Percentiles rank a stretch among this genome's conserved stretches.
Evolutionary conservation across 2,888 invertebrate genomes (phyloP).

Genomic region (Alsophila aescularia): DNA sequence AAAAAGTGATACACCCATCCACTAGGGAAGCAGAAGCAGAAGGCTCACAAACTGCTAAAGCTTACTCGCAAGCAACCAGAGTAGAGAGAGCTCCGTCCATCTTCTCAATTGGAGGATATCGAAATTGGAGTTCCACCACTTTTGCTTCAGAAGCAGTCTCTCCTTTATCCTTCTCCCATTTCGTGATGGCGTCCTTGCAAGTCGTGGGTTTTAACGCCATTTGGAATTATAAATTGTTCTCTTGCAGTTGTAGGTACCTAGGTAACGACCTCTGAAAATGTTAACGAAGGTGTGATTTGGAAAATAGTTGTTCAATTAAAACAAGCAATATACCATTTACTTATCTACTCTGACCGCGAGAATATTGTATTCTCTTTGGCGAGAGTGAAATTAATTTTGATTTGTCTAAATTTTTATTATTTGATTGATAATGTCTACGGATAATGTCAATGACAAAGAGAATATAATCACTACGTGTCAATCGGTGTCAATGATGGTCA

Average conservation of each 20-base stretch:
- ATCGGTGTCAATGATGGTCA: too few relatives aligned
- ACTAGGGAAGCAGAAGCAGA: too few relatives aligned
- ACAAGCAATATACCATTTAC: too few relatives aligned
- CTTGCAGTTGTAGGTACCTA: too few relatives aligned
- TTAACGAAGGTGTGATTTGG: not conserved
- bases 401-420: not conserved
- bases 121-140: slow-evolving; percentile 93
- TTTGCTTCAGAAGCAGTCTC: slow-evolving; percentile 87
- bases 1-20: too few relatives aligned
- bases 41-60: not conserved
- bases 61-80: slow-evolving; percentile 88
- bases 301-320: too few relatives aligned
- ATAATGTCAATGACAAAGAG: too few relatives aligned
- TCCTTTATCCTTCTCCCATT: slow-evolving; percentile 91
- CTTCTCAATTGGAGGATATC: slow-evolving; percentile 97
- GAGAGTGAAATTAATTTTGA: not conserved
- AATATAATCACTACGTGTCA: too few relatives aligned
- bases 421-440: not conserved
- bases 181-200: slow-evolving; percentile 92
- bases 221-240: not conserved
- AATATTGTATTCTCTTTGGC: too few relatives aligned
- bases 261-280: too few relatives aligned
- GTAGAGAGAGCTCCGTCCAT: slow-evolving; percentile 95
- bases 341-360: too few relatives aligned
- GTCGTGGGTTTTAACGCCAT: slow-evolving; percentile 85